phyloP scores from a whole-genome alignment of 2,888 invertebrate species.

The Lithosia quadra region DNA sequence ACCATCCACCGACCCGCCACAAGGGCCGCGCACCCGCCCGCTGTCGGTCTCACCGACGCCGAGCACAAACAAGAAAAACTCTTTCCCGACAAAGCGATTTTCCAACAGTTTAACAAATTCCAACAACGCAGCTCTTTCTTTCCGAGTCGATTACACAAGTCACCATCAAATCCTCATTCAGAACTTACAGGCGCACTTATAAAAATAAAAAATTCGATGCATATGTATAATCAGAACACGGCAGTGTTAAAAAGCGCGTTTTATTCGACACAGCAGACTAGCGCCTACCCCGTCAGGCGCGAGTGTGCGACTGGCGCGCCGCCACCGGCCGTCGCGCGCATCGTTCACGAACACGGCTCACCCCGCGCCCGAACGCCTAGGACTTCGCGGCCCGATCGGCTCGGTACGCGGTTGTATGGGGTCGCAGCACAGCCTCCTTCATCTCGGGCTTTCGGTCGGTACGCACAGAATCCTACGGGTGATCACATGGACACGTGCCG shows the following conservation, averaged over 20 bases:
- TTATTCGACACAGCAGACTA: conserved; percentile 58
- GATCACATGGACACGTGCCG: conserved; percentile 75
- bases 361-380: conserved; percentile 52
- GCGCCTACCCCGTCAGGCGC: conserved; percentile 71
- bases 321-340: conserved; percentile 60
- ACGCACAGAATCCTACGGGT: conserved; percentile 56
- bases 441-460: conserved; percentile 53
- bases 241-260: conserved; percentile 62
- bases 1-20: conserved; percentile 81
- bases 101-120: conserved; percentile 58
- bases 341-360: conserved; percentile 55
- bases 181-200: conserved; percentile 50
- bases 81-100: conserved; percentile 71
- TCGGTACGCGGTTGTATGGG: conserved; percentile 40
- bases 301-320: conserved; percentile 77
- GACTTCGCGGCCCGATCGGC: conserved; percentile 48
- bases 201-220: conserved; percentile 58
- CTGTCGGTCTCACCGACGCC: conserved; percentile 62
- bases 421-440: conserved; percentile 75
- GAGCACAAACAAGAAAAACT: conserved; percentile 80
- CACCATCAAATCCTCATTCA: conserved; percentile 61
- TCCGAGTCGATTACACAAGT: conserved; percentile 58
- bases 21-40: conserved; percentile 67
- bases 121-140: conserved; percentile 50
- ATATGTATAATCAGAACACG: conserved; percentile 56